These are phyloP conservation scores for Ormyrus nitidulus DNA, from an alignment of 2,888 invertebrate species.

Conservation along the genomic window DNA sequence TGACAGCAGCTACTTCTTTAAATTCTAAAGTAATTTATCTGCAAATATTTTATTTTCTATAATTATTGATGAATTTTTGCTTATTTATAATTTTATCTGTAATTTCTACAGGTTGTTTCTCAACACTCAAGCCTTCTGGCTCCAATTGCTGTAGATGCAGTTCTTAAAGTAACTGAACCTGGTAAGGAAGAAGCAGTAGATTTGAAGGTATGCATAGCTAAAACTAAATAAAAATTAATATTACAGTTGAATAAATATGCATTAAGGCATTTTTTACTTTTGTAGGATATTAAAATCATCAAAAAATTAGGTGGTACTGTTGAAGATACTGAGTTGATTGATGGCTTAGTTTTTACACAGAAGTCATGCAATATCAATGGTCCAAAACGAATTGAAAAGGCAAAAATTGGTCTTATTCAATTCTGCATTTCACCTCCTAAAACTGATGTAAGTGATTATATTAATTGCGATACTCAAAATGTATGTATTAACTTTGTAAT, in stretches of 20 bases:
- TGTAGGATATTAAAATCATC: slow-evolving; percentile 94
- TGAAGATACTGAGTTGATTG: slow-evolving; percentile 96
- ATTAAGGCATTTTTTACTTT: slow-evolving; percentile 25
- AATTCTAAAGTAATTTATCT: slow-evolving; percentile 89
- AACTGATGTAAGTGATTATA: slow-evolving; percentile 87
- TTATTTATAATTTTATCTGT: not conserved
- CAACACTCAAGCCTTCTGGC: slow-evolving; percentile 97
- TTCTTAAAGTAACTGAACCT: slow-evolving; percentile 88
- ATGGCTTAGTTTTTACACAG: slow-evolving; percentile 96
- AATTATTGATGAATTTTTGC: not conserved
- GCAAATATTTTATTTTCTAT: not conserved
- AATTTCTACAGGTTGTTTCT: slow-evolving; percentile 87
- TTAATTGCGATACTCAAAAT: not conserved
- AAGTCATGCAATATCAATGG: slow-evolving; percentile 93
- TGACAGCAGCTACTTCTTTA: slow-evolving; percentile 97
- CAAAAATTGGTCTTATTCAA: slow-evolving; percentile 98
- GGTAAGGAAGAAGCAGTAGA: slow-evolving; percentile 88
- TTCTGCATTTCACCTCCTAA: slow-evolving; percentile 99
- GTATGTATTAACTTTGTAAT: not conserved
- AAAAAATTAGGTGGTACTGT: slow-evolving; percentile 97
- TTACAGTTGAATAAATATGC: slow-evolving; percentile 19
- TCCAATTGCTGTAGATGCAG: slow-evolving; percentile 98
- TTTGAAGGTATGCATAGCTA: slow-evolving; percentile 78
- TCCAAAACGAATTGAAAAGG: slow-evolving; percentile 95
- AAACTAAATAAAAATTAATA: slow-evolving; percentile 9